Conservation (phyloP, 2,113 vertebrate species). For the Plectropomus leopardus region DNA sequence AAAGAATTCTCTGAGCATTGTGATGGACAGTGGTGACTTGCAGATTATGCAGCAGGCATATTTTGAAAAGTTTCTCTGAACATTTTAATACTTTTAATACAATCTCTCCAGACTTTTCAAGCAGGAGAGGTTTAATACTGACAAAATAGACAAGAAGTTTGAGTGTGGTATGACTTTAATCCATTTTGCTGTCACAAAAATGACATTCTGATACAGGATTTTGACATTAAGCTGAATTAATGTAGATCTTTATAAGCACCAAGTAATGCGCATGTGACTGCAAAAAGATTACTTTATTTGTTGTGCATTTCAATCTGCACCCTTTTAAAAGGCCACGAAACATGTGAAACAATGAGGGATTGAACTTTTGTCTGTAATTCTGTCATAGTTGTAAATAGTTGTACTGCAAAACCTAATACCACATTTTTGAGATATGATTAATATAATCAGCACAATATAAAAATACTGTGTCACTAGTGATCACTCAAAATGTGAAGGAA, state of each 20-base stretch:
- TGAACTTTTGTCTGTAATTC: background rate
- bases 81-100: background rate
- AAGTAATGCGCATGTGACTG: background rate
- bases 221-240: conserved; percentile 17
- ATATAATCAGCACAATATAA: background rate
- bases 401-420: background rate
- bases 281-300: background rate
- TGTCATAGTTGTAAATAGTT: background rate
- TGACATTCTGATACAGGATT: conserved; percentile 13
- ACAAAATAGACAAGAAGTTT: background rate
- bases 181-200: conserved; percentile 7
- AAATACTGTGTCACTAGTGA: background rate
- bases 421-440: background rate
- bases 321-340: conserved; percentile 1
- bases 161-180: background rate
- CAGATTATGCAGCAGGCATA: background rate
- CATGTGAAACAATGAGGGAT: background rate
- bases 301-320: background rate
- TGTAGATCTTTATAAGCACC: background rate
- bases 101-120: background rate
- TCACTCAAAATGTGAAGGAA: background rate
- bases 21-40: background rate
- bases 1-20: background rate
- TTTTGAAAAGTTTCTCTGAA: background rate
- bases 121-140: background rate